Percentiles rank a stretch among this genome's conserved stretches.
Evolutionary conservation across 1,140 invertebrate species (phyloP).

Genomic region (Megalopta genalis): DNA sequence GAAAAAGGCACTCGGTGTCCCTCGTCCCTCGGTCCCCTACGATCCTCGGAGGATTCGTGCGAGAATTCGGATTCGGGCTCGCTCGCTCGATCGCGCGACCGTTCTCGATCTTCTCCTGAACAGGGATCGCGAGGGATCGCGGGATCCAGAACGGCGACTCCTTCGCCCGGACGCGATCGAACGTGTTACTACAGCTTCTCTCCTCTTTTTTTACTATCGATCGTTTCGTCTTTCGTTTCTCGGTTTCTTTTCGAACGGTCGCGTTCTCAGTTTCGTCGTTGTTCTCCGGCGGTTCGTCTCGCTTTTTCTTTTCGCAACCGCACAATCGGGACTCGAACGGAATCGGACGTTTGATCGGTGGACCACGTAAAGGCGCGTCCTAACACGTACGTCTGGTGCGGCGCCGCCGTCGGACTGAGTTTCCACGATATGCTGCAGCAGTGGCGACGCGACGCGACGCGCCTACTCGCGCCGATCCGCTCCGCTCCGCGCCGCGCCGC

Average conservation of each 20-base stretch:
- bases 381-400: conserved; percentile 67
- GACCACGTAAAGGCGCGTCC: conserved; percentile 49
- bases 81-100: not conserved
- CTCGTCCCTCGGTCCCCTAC: not conserved
- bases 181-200: not conserved
- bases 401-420: conserved; percentile 72
- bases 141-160: conserved; percentile 6
- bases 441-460: conserved; percentile 52
- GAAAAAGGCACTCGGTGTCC: conserved; percentile 52
- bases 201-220: too few relatives aligned
- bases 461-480: not conserved
- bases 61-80: too few relatives aligned
- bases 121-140: not conserved
- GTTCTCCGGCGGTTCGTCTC: not conserved
- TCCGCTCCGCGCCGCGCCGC: conserved; percentile 45
- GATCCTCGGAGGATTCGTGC: conserved; percentile 9
- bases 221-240: too few relatives aligned
- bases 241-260: not conserved
- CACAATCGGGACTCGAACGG: conserved; percentile 23
- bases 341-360: conserved; percentile 29
- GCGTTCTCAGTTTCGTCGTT: not conserved
- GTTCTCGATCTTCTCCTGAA: not conserved
- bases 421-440: conserved; percentile 60
- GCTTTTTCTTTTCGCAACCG: not conserved
- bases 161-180: not conserved